Base-by-base conservation (phyloP, 2,888 invertebrate species). In the Drosophila hawaiiensis region DNA sequence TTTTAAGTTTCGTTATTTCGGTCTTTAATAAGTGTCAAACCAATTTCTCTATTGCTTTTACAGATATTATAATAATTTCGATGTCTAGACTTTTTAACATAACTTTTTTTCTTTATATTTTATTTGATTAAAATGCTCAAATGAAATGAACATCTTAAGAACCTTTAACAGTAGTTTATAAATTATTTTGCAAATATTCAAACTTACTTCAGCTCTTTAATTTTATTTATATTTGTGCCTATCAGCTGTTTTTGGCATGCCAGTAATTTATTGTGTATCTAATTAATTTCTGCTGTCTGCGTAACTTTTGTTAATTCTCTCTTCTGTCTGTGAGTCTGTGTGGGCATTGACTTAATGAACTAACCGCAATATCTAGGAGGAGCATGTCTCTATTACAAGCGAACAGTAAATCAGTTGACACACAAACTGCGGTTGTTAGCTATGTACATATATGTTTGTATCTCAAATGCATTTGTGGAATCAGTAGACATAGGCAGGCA, bases 191-290 rank as follows among this genome's bases (percentile, higher is more conserved):
- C 16, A 16, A 14, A 22, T 22, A 47, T 22, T 47, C 22, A 6
- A 47, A 47, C 47, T 22, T 47, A 60, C 22, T 63, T 6, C 22
- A 47, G 25, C 4, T 47, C 22, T 31, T 39, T 16, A 33, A 28
- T 49, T 0, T 33, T 54, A 25, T 62, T 56, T 39, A 37, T 49
- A 49, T 73, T 64, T 56, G 65, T 73, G 59, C 47, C 59, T 59
- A 56, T 73, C 58, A 55, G 52, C 56, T 85, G 83, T 54, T 78
- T 50, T 56, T 85, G 85, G 86, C 87, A 61, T 77, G 63, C 83
- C 79, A 83, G 86, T 89, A 83, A 86, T 86, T 90, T 86, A 86
- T 90, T 77, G 75, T 74, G 73, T 81, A 74, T 88, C 75, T 90
- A 86, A 86, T 86, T 86, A 86, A 88, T 90, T 90, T 90, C 74